Base-by-base conservation (phyloP, 2,797 vertebrate species). In the Epinephelus awoara region DNA sequence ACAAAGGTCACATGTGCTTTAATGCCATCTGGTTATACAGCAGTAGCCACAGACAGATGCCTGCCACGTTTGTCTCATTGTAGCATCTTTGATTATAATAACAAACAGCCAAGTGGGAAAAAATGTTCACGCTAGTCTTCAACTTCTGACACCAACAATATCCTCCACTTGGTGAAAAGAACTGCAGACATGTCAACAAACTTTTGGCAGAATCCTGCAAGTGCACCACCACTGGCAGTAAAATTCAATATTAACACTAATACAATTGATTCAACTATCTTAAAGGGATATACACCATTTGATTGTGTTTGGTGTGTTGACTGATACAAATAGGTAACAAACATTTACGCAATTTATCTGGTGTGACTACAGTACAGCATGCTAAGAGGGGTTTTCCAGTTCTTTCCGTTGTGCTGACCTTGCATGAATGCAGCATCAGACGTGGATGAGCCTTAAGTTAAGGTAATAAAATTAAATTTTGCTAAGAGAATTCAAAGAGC, bases 1-100 rank as follows among this genome's bases (percentile, higher is more conserved):
- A 56, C 57, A 77, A 62, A 78, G 78, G 85, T 85, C 73, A 68
- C 42, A 2, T 1, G 1, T 55, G 44, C 42, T 6, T 63, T 68
- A 69, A 52, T 44, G 23, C 67, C 9, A 34, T 17, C 29, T 57
- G 49, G 69, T 64, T 62, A 46, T 23, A 21, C 34, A 8, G 11
- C 46, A 17, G 42, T 17, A 44, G 67, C 6, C 42, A 47, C 27
- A 67, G 56, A 51, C 19, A n/a, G 58, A 73, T 19, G 38, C n/a
- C 25, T 51, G 57, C 21, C 56, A 23, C 4, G 0, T 49, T 51
- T 1, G 2, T 18, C 54, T 76, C 40, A 6, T 3, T 15, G 29
- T 7, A 51, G 27, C 57, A 8, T 64, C 44, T 72, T 44, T 51
- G 51, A 74, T 34, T 34, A 8, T 17, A 34, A 57, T 34, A 12